A percentile compares a stretch with the other conserved stretches of the same genome.
These are phyloP conservation scores for Chironomus tentans DNA, from an alignment of 2,888 invertebrate genomes.

Conservation along the genomic window DNA sequence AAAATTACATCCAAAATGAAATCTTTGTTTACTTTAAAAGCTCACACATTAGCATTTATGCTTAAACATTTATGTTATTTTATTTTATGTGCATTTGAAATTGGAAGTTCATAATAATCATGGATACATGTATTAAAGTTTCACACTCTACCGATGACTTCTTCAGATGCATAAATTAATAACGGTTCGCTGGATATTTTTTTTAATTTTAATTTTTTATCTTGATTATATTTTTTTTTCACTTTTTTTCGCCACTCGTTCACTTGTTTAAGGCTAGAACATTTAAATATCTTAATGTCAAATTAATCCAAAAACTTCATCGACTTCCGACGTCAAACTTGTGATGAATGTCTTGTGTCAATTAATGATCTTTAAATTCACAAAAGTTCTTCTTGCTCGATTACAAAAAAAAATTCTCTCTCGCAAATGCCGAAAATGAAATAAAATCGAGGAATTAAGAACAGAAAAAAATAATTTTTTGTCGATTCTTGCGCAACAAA, in stretches of 20 bases:
- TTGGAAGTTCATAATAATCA: not conserved
- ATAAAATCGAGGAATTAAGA: not conserved
- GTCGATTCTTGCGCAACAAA: slow-evolving; percentile 3
- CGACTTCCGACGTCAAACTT: slow-evolving; percentile 14
- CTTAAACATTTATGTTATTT: slow-evolving; percentile 2
- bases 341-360: slow-evolving; percentile 13
- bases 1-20: slow-evolving; percentile 1
- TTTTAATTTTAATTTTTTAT: not conserved
- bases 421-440: not conserved
- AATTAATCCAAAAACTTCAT: not conserved
- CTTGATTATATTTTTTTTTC: not conserved
- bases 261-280: no score
- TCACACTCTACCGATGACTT: not conserved
- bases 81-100: slow-evolving; percentile 8
- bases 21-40: not conserved
- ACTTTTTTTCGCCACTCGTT: no score
- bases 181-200: not conserved
- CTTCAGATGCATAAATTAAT: not conserved
- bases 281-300: not conserved
- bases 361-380: slow-evolving; percentile 13
- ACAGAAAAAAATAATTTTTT: not conserved
- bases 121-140: not conserved
- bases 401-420: no score
- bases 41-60: slow-evolving; percentile 25
- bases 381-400: not conserved